Conservation (phyloP, 2,888 invertebrate species). For the Podabrus alpinus region DNA sequence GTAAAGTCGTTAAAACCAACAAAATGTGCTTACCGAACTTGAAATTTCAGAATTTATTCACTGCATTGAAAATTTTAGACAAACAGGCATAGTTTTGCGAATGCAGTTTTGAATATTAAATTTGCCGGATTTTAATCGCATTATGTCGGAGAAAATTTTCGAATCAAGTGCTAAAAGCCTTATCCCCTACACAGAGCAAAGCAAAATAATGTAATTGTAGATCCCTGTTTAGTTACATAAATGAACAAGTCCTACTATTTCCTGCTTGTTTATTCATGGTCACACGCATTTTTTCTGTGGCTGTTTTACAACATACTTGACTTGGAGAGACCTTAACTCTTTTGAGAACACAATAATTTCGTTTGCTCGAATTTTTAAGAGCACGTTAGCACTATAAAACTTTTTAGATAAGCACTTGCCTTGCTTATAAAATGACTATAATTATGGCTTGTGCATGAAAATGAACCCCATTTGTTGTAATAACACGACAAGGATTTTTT, state of each 20-base stretch:
- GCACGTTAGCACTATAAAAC: background rate
- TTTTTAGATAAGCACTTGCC: background rate
- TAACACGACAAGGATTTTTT: background rate
- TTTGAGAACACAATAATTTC: conserved; percentile 7
- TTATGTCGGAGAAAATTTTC: background rate
- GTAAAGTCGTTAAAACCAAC: background rate
- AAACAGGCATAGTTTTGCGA: background rate
- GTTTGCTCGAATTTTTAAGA: background rate
- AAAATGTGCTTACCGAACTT: background rate
- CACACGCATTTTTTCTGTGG: background rate
- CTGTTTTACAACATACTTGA: conserved; percentile 4
- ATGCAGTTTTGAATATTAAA: background rate
- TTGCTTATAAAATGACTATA: background rate
- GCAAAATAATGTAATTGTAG: conserved; percentile 20
- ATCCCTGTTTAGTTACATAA: conserved; percentile 15
- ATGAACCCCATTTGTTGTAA: background rate
- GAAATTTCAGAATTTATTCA: background rate
- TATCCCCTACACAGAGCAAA: conserved; percentile 10
- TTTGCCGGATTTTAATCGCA: background rate
- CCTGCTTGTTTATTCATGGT: conserved; percentile 17
- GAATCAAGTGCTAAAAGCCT: conserved; percentile 3
- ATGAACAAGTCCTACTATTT: conserved; percentile 14
- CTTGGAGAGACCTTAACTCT: background rate
- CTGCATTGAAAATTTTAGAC: background rate
- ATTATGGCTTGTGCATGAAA: background rate